Evolutionary conservation across 2,797 vertebrate genomes (phyloP), one percentile per base, ranked within the genome.

Genomic region (Coranthus polyacanthus): DNA sequence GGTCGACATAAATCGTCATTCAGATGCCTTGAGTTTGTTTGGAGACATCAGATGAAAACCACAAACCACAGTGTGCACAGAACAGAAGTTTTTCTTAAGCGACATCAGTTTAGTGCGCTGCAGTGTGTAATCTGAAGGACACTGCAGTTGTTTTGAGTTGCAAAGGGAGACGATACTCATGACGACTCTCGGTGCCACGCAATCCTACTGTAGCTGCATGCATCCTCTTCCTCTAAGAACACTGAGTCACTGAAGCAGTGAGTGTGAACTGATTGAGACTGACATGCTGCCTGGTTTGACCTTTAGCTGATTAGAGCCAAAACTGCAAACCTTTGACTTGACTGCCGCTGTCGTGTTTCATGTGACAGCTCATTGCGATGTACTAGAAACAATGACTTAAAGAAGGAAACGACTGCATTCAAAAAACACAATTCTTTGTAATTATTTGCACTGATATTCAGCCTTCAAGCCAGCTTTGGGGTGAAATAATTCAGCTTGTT

Each of bases 211-310:
- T 34, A 71, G 65, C 61, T 56, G 41, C 73, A 36, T 61, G 36
- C 72, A 22, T 71, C 60, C 32, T 78, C 18, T 59, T 67, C 45
- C 15, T 66, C 53, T 15, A 53, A 73, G 57, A 72, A 56, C 42
- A 61, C 64, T 81, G 83, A 83, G 72, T 85, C 82, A 82, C 58
- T n/a, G 51, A 83, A 45, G 71, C 69, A 59, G 47, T 2, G 6
- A 64, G 67, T 75, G 78, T 66, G 80, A 87, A 72, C 38, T 81
- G 80, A 90, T 84, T 6, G 43, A 82, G 73, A 79, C 60, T 68
- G 88, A 90, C 87, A 78, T 20, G 67, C 59, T 69, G 81, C 74
- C 79, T 61, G 17, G 17, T 75, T 51, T 82, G 84, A 89, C 89
- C 86, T 88, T 89, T 72, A 63, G 58, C 72, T 88, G 71, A 83